phyloP scores from a whole-genome alignment of 2,113 vertebrate genomes.

The Rattus rattus region DNA sequence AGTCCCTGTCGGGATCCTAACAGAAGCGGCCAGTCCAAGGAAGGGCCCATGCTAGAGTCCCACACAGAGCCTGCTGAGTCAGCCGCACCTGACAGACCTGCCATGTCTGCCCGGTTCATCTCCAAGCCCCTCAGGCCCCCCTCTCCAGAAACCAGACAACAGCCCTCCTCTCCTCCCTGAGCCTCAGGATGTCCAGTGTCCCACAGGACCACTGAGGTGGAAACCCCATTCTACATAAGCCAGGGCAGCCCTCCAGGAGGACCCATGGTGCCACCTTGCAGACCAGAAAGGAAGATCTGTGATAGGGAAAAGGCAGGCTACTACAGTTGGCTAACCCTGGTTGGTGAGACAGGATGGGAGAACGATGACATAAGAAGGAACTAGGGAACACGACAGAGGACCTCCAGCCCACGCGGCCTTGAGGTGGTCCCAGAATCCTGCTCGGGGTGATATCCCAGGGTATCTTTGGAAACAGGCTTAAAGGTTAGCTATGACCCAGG shows the following conservation, averaged over 20 bases:
- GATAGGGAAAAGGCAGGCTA: no score
- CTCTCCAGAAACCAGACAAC: not conserved
- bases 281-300: not conserved
- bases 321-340: fast-evolving
- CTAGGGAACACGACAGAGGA: fast-evolving
- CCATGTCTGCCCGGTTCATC: not conserved
- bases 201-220: not conserved
- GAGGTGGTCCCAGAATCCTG: not conserved
- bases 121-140: not conserved
- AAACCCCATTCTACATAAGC: not conserved
- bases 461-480: constrained; percentile 65
- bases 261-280: not conserved
- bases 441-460: not conserved
- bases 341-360: fast-evolving
- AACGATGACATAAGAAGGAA: not conserved
- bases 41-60: not conserved
- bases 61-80: not conserved
- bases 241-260: not conserved
- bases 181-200: not conserved
- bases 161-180: not conserved
- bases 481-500: not conserved
- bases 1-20: not conserved
- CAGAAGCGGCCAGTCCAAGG: not conserved
- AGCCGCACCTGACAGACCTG: fast-evolving
- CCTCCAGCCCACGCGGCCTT: constrained; percentile 25